Conservation (phyloP, 2,888 invertebrate genomes). For the Epinotia bilunana region DNA sequence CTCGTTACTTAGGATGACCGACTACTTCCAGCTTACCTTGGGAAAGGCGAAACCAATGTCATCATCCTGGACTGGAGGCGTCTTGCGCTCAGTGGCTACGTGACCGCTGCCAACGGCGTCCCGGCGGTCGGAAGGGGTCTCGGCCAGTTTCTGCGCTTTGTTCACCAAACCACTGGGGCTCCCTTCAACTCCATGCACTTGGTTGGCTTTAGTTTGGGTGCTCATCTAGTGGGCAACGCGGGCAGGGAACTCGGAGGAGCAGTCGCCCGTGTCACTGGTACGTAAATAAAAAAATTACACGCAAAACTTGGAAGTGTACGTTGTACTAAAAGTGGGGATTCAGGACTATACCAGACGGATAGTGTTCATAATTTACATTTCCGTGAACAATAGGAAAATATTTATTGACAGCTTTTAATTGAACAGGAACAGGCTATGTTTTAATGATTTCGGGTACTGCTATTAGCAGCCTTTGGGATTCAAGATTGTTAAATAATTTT, state of each 20-base stretch:
- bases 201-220: neutral
- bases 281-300: neutral
- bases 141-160: constrained; percentile 72
- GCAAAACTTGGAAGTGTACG: neutral
- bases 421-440: no score
- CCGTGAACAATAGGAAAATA: no score
- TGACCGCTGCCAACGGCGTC: constrained; percentile 64
- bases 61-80: constrained; percentile 74
- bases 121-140: constrained; percentile 71
- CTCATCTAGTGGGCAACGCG: constrained; percentile 12
- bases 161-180: constrained; percentile 61
- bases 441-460: neutral
- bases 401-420: no score
- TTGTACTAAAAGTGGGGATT: neutral
- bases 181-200: constrained; percentile 38
- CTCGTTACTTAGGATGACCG: neutral
- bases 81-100: constrained; percentile 61
- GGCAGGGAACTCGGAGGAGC: constrained; percentile 52
- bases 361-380: neutral
- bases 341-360: no score
- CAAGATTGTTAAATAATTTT: neutral
- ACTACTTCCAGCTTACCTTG: constrained; percentile 59
- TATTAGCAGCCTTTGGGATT: neutral
- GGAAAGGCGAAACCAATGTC: constrained; percentile 66
- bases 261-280: constrained; percentile 13